Evolutionary conservation across 2,888 invertebrate genomes (phyloP).

Genomic region (Drosophila colorata): DNA sequence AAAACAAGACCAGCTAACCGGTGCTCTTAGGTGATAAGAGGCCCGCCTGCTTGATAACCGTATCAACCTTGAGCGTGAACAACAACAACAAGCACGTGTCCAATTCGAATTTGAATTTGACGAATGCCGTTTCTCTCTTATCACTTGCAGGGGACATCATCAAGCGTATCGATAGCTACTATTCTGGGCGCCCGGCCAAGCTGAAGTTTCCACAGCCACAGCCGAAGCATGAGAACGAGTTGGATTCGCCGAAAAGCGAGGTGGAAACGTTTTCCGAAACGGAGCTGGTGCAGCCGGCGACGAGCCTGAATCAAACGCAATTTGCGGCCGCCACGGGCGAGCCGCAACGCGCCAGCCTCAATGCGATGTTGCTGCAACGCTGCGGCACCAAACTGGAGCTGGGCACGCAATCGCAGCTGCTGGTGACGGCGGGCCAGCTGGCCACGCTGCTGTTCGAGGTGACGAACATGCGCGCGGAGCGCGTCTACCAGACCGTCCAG

Average conservation of each 20-base stretch:
- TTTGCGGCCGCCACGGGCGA: constrained; percentile 44
- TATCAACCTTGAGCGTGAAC: constrained; percentile 67
- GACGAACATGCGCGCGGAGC: constrained; percentile 88
- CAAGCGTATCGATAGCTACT: constrained; percentile 79
- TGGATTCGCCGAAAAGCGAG: constrained; percentile 72
- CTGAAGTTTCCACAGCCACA: constrained; percentile 75
- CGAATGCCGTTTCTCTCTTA: constrained; percentile 1
- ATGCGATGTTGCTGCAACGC: constrained; percentile 69
- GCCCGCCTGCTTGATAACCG: constrained; percentile 64
- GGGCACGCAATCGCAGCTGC: constrained; percentile 85
- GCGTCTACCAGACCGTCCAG: constrained; percentile 87
- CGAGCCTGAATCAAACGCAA: constrained; percentile 56
- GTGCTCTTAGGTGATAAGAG: constrained; percentile 43
- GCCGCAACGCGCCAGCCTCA: constrained; percentile 52
- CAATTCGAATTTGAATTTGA: not conserved
- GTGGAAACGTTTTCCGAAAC: constrained; percentile 82
- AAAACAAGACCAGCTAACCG: constrained; percentile 25
- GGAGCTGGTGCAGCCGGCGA: constrained; percentile 58
- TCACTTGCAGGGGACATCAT: constrained; percentile 78
- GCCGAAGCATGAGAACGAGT: constrained; percentile 51
- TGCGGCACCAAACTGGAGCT: constrained; percentile 85
- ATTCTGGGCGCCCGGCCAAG: constrained; percentile 60
- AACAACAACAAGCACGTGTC: constrained; percentile 7
- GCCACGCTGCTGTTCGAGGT: constrained; percentile 89
- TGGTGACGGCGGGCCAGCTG: constrained; percentile 83